Evolutionary conservation across 2,797 vertebrate species (phyloP), one percentile per base, ranked within the genome.

Genomic region (Poecilia velifera): DNA sequence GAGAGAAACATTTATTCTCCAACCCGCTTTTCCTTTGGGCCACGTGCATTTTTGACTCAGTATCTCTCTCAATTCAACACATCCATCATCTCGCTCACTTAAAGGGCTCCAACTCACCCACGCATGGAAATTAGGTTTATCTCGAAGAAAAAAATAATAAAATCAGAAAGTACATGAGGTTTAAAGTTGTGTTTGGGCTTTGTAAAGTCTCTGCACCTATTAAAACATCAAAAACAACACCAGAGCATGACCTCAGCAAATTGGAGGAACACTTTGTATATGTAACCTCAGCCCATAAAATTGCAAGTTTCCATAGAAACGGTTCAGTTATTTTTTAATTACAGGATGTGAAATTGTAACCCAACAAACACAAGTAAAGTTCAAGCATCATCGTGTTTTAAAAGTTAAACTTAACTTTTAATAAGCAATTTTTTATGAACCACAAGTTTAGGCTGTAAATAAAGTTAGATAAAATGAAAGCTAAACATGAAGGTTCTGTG

Each of bases 281-380:
- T 84, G 72, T 82, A 82, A 74, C 84, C 79, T 83, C 81, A 7
- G 81, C 66, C 70, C 59, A 72, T 53, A 46, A 75, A 87, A 66
- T 77, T 49, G 71, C 45, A 76, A 3, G 90, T 93, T 92, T 73
- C 91, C 90, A 92, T 92, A 86, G 91, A 87, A 93, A 93, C 90
- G 25, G 49, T 73, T 89, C 72, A 51, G 74, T 83, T 84, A 70
- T 88, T 79, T 78, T 83, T 72, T 90, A 90, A 92, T 91, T 93
- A 88, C 78, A 36, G 79, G 39, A 75, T 74, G 34, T 72, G 78
- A 66, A 76, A 76, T 68, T 51, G 57, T 39, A 83, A 75, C 76
- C 64, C n/a, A 64, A 76, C 43, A 55, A 62, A 72, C 22, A 77
- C 81, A 79, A 36, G n/a, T n/a, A 41, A 46, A 53, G n/a, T 0